phyloP scores from a whole-genome alignment of 2,888 invertebrate species.

The Drosophila mayaguana region DNA sequence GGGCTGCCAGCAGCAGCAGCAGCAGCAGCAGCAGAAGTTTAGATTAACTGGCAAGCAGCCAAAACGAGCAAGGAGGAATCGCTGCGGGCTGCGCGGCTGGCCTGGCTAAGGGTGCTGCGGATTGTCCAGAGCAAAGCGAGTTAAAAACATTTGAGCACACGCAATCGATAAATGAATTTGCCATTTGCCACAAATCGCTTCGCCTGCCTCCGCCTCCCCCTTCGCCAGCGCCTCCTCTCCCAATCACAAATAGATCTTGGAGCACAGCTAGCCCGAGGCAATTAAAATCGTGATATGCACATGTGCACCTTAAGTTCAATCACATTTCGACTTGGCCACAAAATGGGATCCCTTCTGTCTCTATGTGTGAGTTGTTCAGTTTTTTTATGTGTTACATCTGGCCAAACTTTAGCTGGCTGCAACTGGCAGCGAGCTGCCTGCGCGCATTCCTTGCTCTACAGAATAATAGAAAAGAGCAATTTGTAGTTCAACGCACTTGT shows the following conservation, averaged over 20 bases:
- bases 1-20: constrained; percentile 22
- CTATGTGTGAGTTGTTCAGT: neutral
- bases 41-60: constrained; percentile 48
- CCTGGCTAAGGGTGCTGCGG: neutral
- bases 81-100: neutral
- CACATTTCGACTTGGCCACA: constrained; percentile 61
- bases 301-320: constrained; percentile 67
- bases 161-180: constrained; percentile 53
- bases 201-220: neutral
- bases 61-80: constrained; percentile 19
- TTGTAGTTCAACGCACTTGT: constrained; percentile 82
- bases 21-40: constrained; percentile 33
- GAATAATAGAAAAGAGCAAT: constrained; percentile 20
- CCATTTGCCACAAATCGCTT: constrained; percentile 6
- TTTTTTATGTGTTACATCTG: constrained; percentile 14
- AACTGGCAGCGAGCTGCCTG: constrained; percentile 37
- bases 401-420: constrained; percentile 36
- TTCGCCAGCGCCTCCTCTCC: neutral
- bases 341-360: constrained; percentile 59
- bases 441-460: constrained; percentile 23
- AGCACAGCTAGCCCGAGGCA: constrained; percentile 33
- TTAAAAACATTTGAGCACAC: constrained; percentile 40
- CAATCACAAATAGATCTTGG: constrained; percentile 61
- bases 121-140: constrained; percentile 30
- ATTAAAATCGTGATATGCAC: constrained; percentile 31